Conservation (phyloP, 2,888 invertebrate genomes). For the Drosophila gaucha region DNA sequence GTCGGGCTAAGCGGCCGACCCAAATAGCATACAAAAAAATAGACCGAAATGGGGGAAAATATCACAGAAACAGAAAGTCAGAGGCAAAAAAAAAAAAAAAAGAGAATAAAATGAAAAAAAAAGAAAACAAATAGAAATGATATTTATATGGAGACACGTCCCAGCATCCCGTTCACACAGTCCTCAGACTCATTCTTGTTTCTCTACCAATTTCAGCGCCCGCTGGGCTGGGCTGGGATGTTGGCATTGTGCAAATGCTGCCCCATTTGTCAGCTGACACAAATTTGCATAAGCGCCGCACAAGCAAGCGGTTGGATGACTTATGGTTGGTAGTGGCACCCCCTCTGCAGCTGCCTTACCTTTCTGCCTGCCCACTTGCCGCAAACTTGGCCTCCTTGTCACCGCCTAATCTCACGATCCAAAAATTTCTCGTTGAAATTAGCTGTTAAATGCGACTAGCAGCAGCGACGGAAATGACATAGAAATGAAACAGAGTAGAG, state of each 20-base stretch:
- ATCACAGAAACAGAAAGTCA: slow-evolving; percentile 32
- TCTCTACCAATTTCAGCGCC: not conserved
- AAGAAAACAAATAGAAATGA: slow-evolving; percentile 56
- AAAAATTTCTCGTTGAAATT: slow-evolving; percentile 73
- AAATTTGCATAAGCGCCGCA: slow-evolving; percentile 83
- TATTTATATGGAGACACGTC: slow-evolving; percentile 72
- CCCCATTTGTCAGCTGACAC: slow-evolving; percentile 84
- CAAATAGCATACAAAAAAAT: slow-evolving; percentile 28
- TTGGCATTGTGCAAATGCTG: slow-evolving; percentile 79
- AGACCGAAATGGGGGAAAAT: slow-evolving; percentile 14
- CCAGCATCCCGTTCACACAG: slow-evolving; percentile 14
- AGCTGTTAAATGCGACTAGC: slow-evolving; percentile 73
- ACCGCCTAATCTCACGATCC: slow-evolving; percentile 76
- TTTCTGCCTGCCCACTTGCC: slow-evolving; percentile 5
- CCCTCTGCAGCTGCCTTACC: not conserved
- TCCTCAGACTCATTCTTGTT: slow-evolving; percentile 1
- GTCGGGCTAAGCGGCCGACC: slow-evolving; percentile 53
- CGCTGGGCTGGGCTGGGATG: slow-evolving; percentile 27
- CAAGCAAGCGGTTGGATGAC: slow-evolving; percentile 76
- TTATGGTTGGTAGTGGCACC: slow-evolving; percentile 65
- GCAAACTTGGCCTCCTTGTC: slow-evolving; percentile 56
- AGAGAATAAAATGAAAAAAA: slow-evolving; percentile 1
- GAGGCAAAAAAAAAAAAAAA: slow-evolving; percentile 7
- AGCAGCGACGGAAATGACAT: slow-evolving; percentile 70
- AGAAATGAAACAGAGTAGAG: slow-evolving; percentile 79